Base-by-base conservation (phyloP, 2,888 invertebrate species). In the Lordiphosa andalusiaca region DNA sequence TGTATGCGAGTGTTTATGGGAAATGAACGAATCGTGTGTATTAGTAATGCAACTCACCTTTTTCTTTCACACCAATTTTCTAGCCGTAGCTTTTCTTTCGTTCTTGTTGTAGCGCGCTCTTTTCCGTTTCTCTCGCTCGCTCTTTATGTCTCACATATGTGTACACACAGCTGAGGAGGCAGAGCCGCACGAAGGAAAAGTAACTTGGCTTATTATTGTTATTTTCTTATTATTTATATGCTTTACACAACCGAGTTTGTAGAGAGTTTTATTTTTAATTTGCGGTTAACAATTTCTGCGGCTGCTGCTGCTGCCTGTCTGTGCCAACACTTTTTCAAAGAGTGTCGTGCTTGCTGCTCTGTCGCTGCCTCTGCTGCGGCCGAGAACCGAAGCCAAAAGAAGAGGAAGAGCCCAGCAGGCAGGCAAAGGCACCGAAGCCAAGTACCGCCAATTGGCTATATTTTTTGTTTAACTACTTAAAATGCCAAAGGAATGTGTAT, bases 31-130 rank as follows among this genome's bases (percentile, higher is more conserved):
- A 30, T 30, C 30, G 52, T 53, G 33, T 60, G 12, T 55, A 10
- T 25, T 54, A 44, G 42, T 39, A 49, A 57, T 73, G 81, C 73
- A 80, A 48, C 62, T 76, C 65, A 73, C 77, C 77, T 73, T 72
- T 60, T 50, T 62, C 46, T 42, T 60, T 38, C 30, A 19, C 5
- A 10, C 58, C 25, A 39, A 44, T 37, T 30, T 58, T 42, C 40
- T 53, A 48, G 39, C 52, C 38, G 25, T 23, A 36, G 48, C 38
- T 37, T 39, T 25, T 50, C n/a, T 30, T 40, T 9, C 30, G 39
- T 33, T 40, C 19, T 39, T 33, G 19, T 40, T 39, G 33, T 19
- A 16, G 40, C 42, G 42, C 30, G 30, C 42, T 44, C 44, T 44
- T 16, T 33, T 16, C 30, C 16, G 6, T 30, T 13, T 3, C 30